Evolutionary conservation across 2,888 invertebrate genomes (phyloP).

Genomic region (Dorcus parallelipipedus): DNA sequence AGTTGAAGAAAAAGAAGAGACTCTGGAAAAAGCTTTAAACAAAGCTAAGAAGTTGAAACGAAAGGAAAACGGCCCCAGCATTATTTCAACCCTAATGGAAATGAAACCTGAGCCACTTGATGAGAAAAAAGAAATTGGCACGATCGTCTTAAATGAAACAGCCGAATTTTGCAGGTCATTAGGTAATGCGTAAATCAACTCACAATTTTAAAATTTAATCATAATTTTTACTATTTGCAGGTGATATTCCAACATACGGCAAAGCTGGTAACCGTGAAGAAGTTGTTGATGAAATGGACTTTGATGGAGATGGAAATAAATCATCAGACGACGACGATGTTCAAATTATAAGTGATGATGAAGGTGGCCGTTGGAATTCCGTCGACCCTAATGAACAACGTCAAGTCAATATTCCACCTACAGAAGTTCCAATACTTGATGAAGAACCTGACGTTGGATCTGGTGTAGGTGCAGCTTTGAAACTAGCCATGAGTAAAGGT

Average conservation of each 20-base stretch:
- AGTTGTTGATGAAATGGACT: conserved; percentile 54
- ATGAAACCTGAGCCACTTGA: conserved; percentile 43
- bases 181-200: conserved; percentile 26
- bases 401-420: conserved; percentile 44
- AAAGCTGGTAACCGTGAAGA: conserved; percentile 87
- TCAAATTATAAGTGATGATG: conserved; percentile 38
- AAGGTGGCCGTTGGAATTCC: conserved; percentile 54
- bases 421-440: conserved; percentile 71
- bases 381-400: conserved; percentile 47
- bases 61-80: conserved; percentile 45
- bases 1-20: conserved; percentile 57
- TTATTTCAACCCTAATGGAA: conserved; percentile 35
- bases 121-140: conserved; percentile 42
- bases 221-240: conserved; percentile 20
- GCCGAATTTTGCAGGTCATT: conserved; percentile 96
- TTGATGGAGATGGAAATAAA: conserved; percentile 28
- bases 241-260: conserved; percentile 93
- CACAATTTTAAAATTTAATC: not conserved
- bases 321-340: conserved; percentile 38
- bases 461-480: conserved; percentile 90
- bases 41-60: conserved; percentile 59
- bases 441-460: conserved; percentile 89
- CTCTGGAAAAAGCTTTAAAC: conserved; percentile 54
- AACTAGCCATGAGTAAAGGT: conserved; percentile 89
- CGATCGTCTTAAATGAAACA: conserved; percentile 86